Conservation (phyloP, 1,140 invertebrate species). For the Reticulitermes speratus region DNA sequence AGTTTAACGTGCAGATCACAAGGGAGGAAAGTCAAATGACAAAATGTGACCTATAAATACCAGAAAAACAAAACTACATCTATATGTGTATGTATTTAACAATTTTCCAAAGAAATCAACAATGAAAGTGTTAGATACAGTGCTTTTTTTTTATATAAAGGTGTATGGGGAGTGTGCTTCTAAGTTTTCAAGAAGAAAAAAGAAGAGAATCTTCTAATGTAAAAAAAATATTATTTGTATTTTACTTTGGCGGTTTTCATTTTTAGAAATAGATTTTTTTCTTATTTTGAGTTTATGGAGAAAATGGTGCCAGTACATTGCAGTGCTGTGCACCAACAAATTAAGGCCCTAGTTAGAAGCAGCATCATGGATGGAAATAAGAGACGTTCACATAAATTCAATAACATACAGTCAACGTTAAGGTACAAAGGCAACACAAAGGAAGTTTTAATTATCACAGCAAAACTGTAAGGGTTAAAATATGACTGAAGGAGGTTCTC, state of each 20-base stretch:
- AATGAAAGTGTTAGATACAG: background rate
- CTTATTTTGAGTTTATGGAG: too few species aligned
- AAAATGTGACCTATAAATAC: background rate
- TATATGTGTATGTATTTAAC: constrained; percentile 3
- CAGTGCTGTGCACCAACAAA: too few species aligned
- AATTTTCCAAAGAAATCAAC: background rate
- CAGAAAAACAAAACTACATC: background rate
- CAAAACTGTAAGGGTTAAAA: background rate
- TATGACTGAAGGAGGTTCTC: background rate
- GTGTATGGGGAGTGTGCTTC: too few species aligned
- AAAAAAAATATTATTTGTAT: too few species aligned
- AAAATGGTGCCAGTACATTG: too few species aligned
- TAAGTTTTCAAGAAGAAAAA: too few species aligned
- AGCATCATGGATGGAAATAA: background rate
- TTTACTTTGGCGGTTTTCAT: too few species aligned
- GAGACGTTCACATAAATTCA: background rate
- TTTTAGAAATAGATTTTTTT: too few species aligned
- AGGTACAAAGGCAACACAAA: background rate
- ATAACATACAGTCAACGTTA: background rate
- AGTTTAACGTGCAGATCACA: too few species aligned
- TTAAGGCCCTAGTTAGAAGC: background rate
- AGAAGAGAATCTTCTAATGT: too few species aligned
- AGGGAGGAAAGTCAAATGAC: background rate
- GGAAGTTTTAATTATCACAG: background rate
- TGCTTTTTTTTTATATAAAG: too few species aligned